Evolutionary conservation across 2,888 invertebrate genomes (phyloP), one percentile per base, ranked within the genome.

Genomic region (Malachius bipustulatus): DNA sequence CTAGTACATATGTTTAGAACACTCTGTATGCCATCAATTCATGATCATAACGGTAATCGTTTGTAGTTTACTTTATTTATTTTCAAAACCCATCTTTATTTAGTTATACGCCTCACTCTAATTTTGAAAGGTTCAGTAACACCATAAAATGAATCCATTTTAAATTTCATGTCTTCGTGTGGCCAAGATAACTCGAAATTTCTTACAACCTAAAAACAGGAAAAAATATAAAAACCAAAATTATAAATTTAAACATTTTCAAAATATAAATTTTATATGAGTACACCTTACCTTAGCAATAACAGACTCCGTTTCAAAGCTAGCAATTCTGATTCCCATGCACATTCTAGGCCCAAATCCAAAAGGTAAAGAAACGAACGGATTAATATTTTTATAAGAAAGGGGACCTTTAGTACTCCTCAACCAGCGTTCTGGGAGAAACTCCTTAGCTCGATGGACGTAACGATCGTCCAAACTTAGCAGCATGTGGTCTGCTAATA

Each of bases 311-410:
- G 48, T 34, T 38, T 51, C 80, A 40, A 81, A 58, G 46, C 79
- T 77, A 0, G 79, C 80, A 43, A 82, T 70, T 47, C 81, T 62
- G 50, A 73, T 65, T 3, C 82, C 82, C 38, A 77, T 69, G 49
- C 79, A 80, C 42, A 69, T 69, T 29, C 78, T 66, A 0, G 74
- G 66, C 1, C 78, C 79, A 47, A 72, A 73, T 1, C 78, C 78
- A 49, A 79, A 79, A 0, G 77, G 77, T 37, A 75, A 56, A 27
- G 67, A 70, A 1, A 69, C 63, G 58, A 75, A 76, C 0, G 75
- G 72, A 52, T 71, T 68, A 16, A 14, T 30, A 12, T 27, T 34
- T 26, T 43, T 47, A 10, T 36, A 15, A 24, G 40, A 35, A 8
- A 38, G 12, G 16, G 38, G 38, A 2, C 34, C 38, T 10, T 9